Evolutionary conservation across 2,797 vertebrate species (phyloP).

Genomic region (Mormyrops attenuatus): DNA sequence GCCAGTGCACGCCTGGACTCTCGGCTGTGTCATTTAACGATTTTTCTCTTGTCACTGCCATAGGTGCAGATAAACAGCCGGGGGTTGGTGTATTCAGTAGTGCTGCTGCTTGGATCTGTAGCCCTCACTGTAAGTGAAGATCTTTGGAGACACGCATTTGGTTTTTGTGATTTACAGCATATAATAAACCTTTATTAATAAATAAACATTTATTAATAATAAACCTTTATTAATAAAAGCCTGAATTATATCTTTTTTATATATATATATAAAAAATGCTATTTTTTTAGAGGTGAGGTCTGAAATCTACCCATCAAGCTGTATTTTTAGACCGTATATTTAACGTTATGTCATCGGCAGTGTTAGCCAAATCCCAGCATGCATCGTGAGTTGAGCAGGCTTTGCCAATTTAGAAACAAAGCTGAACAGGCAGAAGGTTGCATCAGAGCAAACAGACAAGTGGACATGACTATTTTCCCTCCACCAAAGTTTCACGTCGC

Average conservation of each 20-base stretch:
- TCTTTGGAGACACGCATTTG: neutral
- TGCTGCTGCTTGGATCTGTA: slow-evolving; percentile 68
- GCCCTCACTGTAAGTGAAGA: slow-evolving; percentile 67
- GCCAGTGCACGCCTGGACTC: neutral
- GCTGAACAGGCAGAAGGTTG: neutral
- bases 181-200: neutral
- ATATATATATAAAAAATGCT: neutral
- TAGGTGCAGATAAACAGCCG: slow-evolving; percentile 75
- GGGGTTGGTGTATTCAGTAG: slow-evolving; percentile 72
- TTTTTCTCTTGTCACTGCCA: neutral
- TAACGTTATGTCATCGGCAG: neutral
- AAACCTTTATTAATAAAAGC: neutral
- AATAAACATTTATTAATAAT: neutral
- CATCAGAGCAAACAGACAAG: neutral
- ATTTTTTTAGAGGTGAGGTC: neutral
- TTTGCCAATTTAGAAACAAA: neutral
- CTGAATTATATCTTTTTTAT: neutral
- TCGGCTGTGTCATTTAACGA: neutral
- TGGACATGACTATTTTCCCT: neutral
- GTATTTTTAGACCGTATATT: neutral
- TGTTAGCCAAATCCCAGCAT: neutral
- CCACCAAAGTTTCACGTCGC: neutral
- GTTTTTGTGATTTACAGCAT: neutral
- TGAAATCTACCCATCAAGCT: neutral
- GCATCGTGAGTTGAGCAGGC: neutral